phyloP scores from a whole-genome alignment of 2,888 invertebrate genomes.

The Macropis europaea region DNA sequence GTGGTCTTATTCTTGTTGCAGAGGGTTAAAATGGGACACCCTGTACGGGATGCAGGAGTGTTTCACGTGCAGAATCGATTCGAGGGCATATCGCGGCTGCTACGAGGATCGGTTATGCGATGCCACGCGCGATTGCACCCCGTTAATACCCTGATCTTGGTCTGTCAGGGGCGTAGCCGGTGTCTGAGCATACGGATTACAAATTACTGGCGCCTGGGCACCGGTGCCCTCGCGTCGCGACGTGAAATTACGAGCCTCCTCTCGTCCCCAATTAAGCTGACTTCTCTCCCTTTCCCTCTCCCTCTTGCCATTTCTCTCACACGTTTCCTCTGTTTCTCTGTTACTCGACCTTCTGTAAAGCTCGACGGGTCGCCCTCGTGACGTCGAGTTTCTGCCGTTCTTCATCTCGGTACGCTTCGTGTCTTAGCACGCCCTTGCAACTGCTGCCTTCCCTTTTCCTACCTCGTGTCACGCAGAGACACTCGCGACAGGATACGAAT shows the following conservation, averaged over 20 bases:
- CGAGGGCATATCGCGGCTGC: conserved; percentile 27
- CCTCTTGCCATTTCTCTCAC: background rate
- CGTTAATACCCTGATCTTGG: conserved; percentile 48
- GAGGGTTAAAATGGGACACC: no score
- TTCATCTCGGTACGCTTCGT: conserved; percentile 27
- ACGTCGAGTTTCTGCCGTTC: conserved; percentile 41
- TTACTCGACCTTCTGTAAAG: conserved; percentile 40
- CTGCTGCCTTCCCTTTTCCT: background rate
- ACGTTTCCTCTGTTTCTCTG: background rate
- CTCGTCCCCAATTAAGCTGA: conserved; percentile 59
- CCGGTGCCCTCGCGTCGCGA: conserved; percentile 63
- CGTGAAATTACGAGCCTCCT: conserved; percentile 66
- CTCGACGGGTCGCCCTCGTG: conserved; percentile 44
- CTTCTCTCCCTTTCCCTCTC: conserved; percentile 22
- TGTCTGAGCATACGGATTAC: conserved; percentile 58
- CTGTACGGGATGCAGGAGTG: conserved; percentile 10
- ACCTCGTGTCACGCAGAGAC: conserved; percentile 40
- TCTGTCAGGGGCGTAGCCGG: conserved; percentile 42
- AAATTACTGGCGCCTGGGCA: conserved; percentile 64
- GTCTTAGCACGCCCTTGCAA: conserved; percentile 3
- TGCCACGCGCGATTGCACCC: conserved; percentile 47
- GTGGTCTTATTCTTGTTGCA: no score
- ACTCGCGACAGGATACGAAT: conserved; percentile 44
- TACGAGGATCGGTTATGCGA: conserved; percentile 45
- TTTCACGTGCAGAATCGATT: conserved; percentile 41